A percentile compares a stretch with the other conserved stretches of the same genome.
Conservation (phyloP, 2,888 invertebrate species). For the Pseudolycoriella hygida region DNA sequence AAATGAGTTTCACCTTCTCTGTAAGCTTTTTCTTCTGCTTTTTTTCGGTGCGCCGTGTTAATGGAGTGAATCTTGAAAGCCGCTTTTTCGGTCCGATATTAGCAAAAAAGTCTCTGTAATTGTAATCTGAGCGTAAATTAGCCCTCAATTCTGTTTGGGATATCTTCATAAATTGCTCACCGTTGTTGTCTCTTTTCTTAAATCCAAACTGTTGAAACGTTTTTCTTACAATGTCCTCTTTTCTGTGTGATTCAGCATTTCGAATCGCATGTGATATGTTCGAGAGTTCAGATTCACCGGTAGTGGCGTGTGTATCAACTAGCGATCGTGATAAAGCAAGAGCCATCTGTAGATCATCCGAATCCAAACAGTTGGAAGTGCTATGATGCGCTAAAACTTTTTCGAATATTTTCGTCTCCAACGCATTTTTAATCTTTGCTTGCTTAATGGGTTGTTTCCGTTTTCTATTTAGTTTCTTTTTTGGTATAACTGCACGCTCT, state of each 20-base stretch:
- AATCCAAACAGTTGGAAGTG: conserved; percentile 34
- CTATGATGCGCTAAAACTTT: conserved; percentile 15
- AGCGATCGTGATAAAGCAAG: conserved; percentile 46
- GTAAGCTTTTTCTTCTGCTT: not conserved
- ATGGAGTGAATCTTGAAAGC: no score
- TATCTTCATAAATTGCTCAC: no score
- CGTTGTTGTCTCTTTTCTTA: no score
- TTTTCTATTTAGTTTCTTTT: not conserved
- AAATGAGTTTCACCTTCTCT: not conserved
- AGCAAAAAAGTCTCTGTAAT: not conserved
- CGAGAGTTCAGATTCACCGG: not conserved
- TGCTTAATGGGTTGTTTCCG: not conserved
- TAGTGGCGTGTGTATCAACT: conserved; percentile 14
- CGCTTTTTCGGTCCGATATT: no score
- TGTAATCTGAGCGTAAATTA: not conserved
- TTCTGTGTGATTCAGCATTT: no score
- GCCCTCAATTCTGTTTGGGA: no score
- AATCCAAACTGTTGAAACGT: no score
- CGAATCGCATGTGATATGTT: no score
- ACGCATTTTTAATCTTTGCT: not conserved
- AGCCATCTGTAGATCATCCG: conserved; percentile 47
- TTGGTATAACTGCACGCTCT: not conserved
- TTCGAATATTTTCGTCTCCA: not conserved
- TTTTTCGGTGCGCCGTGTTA: no score
- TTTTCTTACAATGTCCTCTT: no score